Conservation (phyloP, 2,113 vertebrate species). For the Microcebus ravelobensis region DNA sequence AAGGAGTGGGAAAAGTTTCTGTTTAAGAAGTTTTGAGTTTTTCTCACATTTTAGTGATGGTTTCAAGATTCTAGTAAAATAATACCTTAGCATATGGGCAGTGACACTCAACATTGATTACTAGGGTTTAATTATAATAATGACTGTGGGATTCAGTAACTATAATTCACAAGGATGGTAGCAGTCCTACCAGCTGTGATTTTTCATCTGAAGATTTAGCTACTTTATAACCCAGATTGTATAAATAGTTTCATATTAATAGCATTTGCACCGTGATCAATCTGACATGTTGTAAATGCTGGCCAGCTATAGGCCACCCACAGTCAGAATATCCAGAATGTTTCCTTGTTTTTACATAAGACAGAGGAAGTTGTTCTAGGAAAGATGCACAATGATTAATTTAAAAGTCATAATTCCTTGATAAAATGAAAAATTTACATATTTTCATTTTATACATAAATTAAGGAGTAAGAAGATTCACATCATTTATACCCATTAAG, state of each 20-base stretch:
- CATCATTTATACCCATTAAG: neutral
- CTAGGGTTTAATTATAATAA: neutral
- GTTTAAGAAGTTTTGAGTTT: neutral
- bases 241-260: neutral
- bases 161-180: neutral
- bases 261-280: accelerated
- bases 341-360: neutral
- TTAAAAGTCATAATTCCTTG: neutral
- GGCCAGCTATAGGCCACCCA: neutral
- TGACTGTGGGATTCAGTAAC: neutral
- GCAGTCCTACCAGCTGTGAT: neutral
- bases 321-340: neutral
- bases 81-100: neutral
- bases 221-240: neutral
- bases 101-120: neutral
- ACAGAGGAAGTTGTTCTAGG: neutral
- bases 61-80: neutral
- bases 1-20: neutral
- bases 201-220: neutral
- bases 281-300: too few relatives aligned
- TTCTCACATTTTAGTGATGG: neutral
- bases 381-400: neutral
- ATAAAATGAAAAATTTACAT: neutral
- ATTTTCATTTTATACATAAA: neutral
- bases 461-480: neutral